Evolutionary conservation across 2,888 invertebrate species (phyloP).

Genomic region (Nectonema munidae): DNA sequence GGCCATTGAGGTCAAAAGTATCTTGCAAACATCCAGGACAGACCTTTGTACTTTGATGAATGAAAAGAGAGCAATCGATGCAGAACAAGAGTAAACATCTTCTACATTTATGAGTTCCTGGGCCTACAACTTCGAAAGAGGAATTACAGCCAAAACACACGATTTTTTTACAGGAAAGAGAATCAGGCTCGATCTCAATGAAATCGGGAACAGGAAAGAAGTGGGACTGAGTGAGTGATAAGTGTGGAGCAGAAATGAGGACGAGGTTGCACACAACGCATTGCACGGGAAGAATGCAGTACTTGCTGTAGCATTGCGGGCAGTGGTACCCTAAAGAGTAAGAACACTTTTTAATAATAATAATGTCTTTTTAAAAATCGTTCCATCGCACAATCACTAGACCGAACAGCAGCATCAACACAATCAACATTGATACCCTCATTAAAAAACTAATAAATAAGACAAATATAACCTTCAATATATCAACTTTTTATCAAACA

Average conservation of each 20-base stretch:
- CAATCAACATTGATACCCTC: no score
- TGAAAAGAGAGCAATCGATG: slow-evolving; percentile 68
- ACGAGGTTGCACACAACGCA: slow-evolving; percentile 77
- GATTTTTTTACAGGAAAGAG: not conserved
- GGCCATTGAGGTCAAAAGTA: no score
- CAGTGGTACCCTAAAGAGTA: slow-evolving; percentile 29
- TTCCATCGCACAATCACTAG: no score
- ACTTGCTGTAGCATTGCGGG: slow-evolving; percentile 65
- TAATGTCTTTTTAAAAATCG: no score
- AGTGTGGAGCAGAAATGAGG: slow-evolving; percentile 77
- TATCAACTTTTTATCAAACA: no score
- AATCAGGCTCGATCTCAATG: not conserved
- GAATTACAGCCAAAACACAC: not conserved
- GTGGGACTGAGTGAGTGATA: slow-evolving; percentile 85
- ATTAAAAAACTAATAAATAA: no score
- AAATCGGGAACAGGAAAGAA: slow-evolving; percentile 37
- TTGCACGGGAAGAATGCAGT: slow-evolving; percentile 85
- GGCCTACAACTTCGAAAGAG: not conserved
- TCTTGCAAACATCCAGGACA: slow-evolving; percentile 97
- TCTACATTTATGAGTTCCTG: slow-evolving; percentile 36
- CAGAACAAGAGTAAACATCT: slow-evolving; percentile 50
- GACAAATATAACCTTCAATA: no score
- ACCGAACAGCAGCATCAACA: no score
- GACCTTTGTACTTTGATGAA: slow-evolving; percentile 64
- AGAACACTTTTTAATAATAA: no score